A percentile compares a stretch with the other conserved stretches of the same genome.
phyloP scores from a whole-genome alignment of 2,888 invertebrate genomes.

The Lasioglossum figueresi region DNA sequence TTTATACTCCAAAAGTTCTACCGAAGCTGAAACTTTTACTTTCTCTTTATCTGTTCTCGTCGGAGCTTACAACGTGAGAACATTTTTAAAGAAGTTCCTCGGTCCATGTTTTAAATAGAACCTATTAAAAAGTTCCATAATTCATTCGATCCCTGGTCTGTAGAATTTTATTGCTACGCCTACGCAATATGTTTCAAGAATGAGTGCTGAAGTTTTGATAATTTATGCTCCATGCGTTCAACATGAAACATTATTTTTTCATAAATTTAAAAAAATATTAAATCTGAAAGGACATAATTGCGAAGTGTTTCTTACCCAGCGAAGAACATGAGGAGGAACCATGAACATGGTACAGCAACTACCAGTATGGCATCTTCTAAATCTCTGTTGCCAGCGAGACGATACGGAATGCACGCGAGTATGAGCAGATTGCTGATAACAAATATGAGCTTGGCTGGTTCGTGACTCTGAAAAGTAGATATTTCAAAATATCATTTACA shows the following conservation, averaged over 20 bases:
- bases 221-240: background rate
- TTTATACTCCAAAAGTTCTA: background rate
- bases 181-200: background rate
- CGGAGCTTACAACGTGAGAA: background rate
- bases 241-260: background rate
- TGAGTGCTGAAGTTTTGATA: background rate
- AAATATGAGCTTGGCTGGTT: constrained; percentile 97
- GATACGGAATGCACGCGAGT: constrained; percentile 94
- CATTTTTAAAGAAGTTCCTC: background rate
- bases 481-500: background rate
- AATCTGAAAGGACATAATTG: background rate
- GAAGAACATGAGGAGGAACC: constrained; percentile 99
- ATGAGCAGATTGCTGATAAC: constrained; percentile 95
- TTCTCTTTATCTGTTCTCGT: background rate
- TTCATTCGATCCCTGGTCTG: background rate
- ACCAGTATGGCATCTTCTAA: constrained; percentile 96
- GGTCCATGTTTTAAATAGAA: background rate
- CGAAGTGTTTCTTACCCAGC: constrained; percentile 90
- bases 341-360: constrained; percentile 97
- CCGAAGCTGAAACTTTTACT: background rate
- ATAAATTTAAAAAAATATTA: background rate
- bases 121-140: background rate
- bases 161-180: background rate
- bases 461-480: constrained; percentile 89
- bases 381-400: constrained; percentile 89